Evolutionary conservation across 1,140 invertebrate genomes (phyloP).

Genomic region (Lepidurus arcticus): DNA sequence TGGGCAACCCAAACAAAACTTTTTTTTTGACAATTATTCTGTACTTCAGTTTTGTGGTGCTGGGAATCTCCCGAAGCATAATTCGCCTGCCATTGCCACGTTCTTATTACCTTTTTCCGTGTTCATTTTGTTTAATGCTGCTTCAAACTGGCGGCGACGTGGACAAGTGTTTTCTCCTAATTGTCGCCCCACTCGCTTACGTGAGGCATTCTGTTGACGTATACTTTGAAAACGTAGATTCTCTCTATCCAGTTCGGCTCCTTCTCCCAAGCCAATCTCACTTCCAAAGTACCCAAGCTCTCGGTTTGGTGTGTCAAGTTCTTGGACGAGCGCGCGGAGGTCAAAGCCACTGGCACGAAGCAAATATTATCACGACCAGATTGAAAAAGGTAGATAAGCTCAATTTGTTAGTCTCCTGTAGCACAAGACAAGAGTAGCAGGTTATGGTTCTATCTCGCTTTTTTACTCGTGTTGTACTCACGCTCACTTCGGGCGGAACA

Average conservation of each 20-base stretch:
- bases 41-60: neutral
- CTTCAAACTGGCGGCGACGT: neutral
- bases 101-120: neutral
- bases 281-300: neutral
- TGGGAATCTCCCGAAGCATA: neutral
- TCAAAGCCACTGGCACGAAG: slow-evolving; percentile 17
- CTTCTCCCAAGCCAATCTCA: neutral
- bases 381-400: neutral
- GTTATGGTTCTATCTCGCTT: neutral
- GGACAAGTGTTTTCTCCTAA: neutral
- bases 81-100: neutral
- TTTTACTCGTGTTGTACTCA: too few relatives aligned
- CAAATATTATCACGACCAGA: neutral
- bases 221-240: too few relatives aligned
- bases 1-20: too few relatives aligned
- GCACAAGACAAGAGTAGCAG: neutral
- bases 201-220: neutral
- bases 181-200: neutral
- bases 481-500: too few relatives aligned
- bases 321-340: neutral
- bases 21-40: too few relatives aligned
- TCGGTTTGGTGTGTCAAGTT: slow-evolving; percentile 4
- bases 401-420: neutral
- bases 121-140: neutral
- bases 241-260: neutral